phyloP scores from a whole-genome alignment of 2,888 invertebrate species.

The Beris chalybata region DNA sequence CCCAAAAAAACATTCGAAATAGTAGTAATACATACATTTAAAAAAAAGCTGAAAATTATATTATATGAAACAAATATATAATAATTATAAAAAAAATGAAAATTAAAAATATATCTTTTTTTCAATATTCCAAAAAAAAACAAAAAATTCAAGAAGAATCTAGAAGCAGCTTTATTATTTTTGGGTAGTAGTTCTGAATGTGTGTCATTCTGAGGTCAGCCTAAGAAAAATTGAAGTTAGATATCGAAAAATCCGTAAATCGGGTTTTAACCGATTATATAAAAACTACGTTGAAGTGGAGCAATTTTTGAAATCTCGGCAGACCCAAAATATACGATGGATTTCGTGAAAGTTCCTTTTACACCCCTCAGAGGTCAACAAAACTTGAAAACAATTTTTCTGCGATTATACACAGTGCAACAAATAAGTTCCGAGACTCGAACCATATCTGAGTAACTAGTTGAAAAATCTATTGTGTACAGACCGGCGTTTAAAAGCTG shows the following conservation, averaged over 20 bases:
- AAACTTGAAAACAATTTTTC: too few relatives aligned
- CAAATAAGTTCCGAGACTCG: too few relatives aligned
- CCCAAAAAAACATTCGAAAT: constrained; percentile 10
- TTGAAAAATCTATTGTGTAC: too few relatives aligned
- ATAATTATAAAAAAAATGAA: constrained; percentile 5
- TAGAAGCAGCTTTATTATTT: too few relatives aligned
- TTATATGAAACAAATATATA: constrained; percentile 16
- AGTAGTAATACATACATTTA: constrained; percentile 15
- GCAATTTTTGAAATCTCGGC: too few relatives aligned
- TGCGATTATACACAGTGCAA: too few relatives aligned
- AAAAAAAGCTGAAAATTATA: constrained; percentile 20
- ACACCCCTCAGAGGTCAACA: background rate
- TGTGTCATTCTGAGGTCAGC: background rate
- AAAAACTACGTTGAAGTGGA: too few relatives aligned
- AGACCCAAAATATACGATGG: too few relatives aligned
- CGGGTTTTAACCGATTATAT: too few relatives aligned
- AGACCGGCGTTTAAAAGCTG: too few relatives aligned
- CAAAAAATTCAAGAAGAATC: too few relatives aligned
- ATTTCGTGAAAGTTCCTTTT: background rate
- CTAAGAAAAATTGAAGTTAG: background rate
- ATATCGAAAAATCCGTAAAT: background rate
- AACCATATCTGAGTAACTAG: too few relatives aligned
- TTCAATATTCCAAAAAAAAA: background rate
- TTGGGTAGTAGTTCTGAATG: background rate
- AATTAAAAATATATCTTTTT: constrained; percentile 1